phyloP scores from a whole-genome alignment of 2,113 vertebrate genomes.

The Numida meleagris region DNA sequence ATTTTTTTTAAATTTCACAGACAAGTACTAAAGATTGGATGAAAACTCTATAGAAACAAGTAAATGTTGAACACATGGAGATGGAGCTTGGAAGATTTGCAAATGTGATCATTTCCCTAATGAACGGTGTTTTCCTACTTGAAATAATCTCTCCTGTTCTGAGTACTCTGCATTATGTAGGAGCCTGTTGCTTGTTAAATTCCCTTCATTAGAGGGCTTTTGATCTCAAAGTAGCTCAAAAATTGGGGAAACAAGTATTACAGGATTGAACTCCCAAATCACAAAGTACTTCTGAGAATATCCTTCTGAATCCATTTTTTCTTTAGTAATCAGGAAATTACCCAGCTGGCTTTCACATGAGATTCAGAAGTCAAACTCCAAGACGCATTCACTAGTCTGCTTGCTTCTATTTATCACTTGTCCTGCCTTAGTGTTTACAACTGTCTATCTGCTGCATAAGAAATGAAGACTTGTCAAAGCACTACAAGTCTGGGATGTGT shows the following conservation, averaged over 20 bases:
- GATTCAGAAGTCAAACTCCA: neutral
- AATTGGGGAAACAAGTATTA: conserved; percentile 45
- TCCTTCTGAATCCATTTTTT: neutral
- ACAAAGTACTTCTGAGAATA: conserved; percentile 51
- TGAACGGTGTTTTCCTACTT: conserved; percentile 50
- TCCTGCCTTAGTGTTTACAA: neutral
- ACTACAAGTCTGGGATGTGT: conserved; percentile 74
- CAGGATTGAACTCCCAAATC: conserved; percentile 32
- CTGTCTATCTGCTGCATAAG: conserved; percentile 47
- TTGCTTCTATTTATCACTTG: neutral
- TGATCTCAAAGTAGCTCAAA: conserved; percentile 45
- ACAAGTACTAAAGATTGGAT: conserved; percentile 87
- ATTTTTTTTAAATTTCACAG: conserved; percentile 68
- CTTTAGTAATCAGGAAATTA: neutral
- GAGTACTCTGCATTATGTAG: conserved; percentile 48
- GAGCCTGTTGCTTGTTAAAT: conserved; percentile 55
- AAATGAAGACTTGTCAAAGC: conserved; percentile 85
- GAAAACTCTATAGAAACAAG: conserved; percentile 88
- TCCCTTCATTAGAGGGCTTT: conserved; percentile 53
- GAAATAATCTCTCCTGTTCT: conserved; percentile 55
- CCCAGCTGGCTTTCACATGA: neutral
- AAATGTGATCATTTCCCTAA: conserved; percentile 74
- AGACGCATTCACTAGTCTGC: neutral
- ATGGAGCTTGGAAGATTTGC: conserved; percentile 85
- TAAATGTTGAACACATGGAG: conserved; percentile 88